phyloP scores from a whole-genome alignment of 2,888 invertebrate genomes.

The Hypomecis atomaria region DNA sequence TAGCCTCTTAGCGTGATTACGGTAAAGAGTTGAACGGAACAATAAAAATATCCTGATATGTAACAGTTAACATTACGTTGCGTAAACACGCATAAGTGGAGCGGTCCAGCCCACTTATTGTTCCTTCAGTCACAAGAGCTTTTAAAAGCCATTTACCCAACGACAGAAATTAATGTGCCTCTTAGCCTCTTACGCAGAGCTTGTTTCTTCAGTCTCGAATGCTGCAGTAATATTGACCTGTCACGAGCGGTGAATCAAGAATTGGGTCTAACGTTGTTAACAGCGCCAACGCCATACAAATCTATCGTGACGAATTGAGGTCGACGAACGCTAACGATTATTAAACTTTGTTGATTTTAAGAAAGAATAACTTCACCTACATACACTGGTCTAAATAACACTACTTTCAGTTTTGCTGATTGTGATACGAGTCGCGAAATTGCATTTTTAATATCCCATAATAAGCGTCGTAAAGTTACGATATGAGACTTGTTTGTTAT shows the following conservation, averaged over 20 bases:
- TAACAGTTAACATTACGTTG: conserved; percentile 25
- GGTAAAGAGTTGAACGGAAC: conserved; percentile 22
- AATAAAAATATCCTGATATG: conserved; percentile 32
- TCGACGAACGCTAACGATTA: conserved; percentile 51
- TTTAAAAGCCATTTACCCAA: conserved; percentile 28
- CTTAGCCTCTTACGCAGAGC: conserved; percentile 14
- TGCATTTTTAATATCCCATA: conserved; percentile 2
- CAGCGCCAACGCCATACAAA: conserved; percentile 32
- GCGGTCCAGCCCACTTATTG: conserved; percentile 23
- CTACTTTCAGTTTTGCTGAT: background rate
- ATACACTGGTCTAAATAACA: background rate
- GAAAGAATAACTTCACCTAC: background rate
- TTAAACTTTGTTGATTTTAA: conserved; percentile 46
- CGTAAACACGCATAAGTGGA: conserved; percentile 19
- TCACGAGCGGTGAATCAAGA: conserved; percentile 13
- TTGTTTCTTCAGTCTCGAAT: conserved; percentile 11
- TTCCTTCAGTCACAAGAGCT: conserved; percentile 22
- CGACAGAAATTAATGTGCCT: conserved; percentile 20
- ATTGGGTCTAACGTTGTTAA: conserved; percentile 10
- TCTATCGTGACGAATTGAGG: conserved; percentile 57
- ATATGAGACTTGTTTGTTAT: conserved; percentile 24
- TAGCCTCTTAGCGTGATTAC: conserved; percentile 28
- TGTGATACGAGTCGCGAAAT: background rate
- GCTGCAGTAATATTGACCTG: conserved; percentile 1
- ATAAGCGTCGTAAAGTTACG: conserved; percentile 12